Percentiles rank a stretch among this genome's conserved stretches.
Conservation (phyloP, 2,888 invertebrate genomes). For the Hypercompe scribonia region DNA sequence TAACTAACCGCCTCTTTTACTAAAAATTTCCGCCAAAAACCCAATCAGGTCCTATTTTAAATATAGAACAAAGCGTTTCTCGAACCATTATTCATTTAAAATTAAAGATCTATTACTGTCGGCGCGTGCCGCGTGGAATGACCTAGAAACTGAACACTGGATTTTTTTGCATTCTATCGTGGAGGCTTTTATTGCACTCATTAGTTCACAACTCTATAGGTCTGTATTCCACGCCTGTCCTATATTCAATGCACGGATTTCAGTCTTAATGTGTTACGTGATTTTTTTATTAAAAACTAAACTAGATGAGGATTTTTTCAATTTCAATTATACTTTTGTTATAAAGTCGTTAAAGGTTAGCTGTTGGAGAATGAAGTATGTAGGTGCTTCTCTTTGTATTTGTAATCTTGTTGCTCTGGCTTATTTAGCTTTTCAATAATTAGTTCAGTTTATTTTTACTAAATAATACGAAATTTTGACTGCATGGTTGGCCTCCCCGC, state of each 20-base stretch:
- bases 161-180: slow-evolving; percentile 64
- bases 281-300: slow-evolving; percentile 30
- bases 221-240: slow-evolving; percentile 53
- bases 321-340: slow-evolving; percentile 4
- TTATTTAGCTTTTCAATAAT: too few relatives aligned
- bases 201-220: slow-evolving; percentile 51
- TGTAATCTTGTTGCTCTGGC: too few relatives aligned
- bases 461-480: too few relatives aligned
- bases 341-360: not conserved
- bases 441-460: too few relatives aligned
- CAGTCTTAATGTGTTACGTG: slow-evolving; percentile 34
- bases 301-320: not conserved
- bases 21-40: slow-evolving; percentile 15
- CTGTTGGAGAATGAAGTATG: not conserved
- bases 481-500: too few relatives aligned
- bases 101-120: slow-evolving; percentile 56
- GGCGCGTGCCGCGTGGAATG: slow-evolving; percentile 45
- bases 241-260: slow-evolving; percentile 56
- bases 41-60: slow-evolving; percentile 54
- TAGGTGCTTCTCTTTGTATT: not conserved
- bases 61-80: slow-evolving; percentile 59
- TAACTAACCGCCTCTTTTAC: too few relatives aligned
- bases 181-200: slow-evolving; percentile 67
- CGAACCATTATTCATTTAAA: slow-evolving; percentile 62
- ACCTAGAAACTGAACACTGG: slow-evolving; percentile 66